These are phyloP conservation scores for Agrypnia vestita DNA, from an alignment of 1,140 invertebrate species.

Conservation along the genomic window DNA sequence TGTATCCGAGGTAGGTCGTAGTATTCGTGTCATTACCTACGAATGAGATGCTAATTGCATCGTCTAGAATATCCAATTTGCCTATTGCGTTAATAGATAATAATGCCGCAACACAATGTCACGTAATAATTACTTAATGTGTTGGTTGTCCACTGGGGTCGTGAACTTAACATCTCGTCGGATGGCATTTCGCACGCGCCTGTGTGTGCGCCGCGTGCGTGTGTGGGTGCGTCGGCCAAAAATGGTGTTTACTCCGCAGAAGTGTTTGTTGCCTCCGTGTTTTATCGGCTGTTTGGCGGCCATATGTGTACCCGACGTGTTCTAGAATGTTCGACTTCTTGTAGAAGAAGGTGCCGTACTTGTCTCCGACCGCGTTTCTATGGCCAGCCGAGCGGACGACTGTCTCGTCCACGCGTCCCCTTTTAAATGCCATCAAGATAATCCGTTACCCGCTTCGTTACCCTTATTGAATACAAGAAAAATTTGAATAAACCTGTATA, in stretches of 20 bases:
- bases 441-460: too few relatives aligned
- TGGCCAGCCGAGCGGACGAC: not conserved
- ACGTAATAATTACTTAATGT: not conserved
- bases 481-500: too few relatives aligned
- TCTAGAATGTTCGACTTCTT: conserved; percentile 5
- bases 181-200: conserved; percentile 8
- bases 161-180: conserved; percentile 8
- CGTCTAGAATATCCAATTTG: too few relatives aligned
- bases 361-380: not conserved
- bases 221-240: conserved; percentile 42
- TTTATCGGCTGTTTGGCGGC: conserved; percentile 14
- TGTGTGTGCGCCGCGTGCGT: conserved; percentile 26
- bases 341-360: conserved; percentile 12
- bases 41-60: too few relatives aligned
- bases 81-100: too few relatives aligned
- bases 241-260: conserved; percentile 56
- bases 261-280: conserved; percentile 14
- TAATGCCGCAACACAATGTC: not conserved
- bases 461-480: too few relatives aligned
- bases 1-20: too few relatives aligned
- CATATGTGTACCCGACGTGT: not conserved
- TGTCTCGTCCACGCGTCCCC: too few relatives aligned
- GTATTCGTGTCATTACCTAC: too few relatives aligned
- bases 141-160: conserved; percentile 22
- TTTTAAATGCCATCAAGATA: too few relatives aligned